Percentiles rank a stretch among this genome's conserved stretches.
phyloP scores from a whole-genome alignment of 2,888 invertebrate species.

The Pachliopta kotzebuea region DNA sequence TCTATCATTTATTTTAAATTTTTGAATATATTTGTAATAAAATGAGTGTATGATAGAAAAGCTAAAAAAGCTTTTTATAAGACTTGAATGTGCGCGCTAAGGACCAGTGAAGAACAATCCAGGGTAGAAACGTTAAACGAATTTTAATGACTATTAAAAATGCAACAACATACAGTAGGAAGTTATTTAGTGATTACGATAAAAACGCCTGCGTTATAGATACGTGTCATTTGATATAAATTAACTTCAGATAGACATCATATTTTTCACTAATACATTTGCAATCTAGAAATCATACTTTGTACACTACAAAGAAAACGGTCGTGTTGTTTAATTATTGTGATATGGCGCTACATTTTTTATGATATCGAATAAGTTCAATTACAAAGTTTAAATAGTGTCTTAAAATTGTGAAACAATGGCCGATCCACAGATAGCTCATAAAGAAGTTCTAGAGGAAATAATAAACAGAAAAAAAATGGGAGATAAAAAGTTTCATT shows the following conservation, averaged over 20 bases:
- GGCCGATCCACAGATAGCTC: constrained; percentile 45
- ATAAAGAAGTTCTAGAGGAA: constrained; percentile 55
- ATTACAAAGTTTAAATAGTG: background rate
- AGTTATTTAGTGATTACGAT: constrained; percentile 40
- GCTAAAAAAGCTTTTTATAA: no score
- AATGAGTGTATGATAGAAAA: no score
- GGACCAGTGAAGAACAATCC: background rate
- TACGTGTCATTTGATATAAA: constrained; percentile 45
- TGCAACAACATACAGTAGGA: constrained; percentile 31
- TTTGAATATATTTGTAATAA: no score
- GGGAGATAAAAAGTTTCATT: constrained; percentile 69
- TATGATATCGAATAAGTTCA: constrained; percentile 8
- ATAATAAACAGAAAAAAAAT: constrained; percentile 56
- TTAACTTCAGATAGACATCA: constrained; percentile 56
- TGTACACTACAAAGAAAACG: constrained; percentile 38
- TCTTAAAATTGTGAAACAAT: constrained; percentile 40
- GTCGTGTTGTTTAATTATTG: constrained; percentile 26
- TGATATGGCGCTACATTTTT: constrained; percentile 16
- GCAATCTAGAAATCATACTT: constrained; percentile 57
- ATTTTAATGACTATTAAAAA: background rate
- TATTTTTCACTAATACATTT: constrained; percentile 62
- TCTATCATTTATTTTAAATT: no score
- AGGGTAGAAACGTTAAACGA: background rate
- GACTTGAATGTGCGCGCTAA: background rate
- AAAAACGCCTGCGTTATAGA: constrained; percentile 54